These are phyloP conservation scores for Drosophila sechellia DNA, from an alignment of 1,140 invertebrate genomes.

Conservation along the genomic window DNA sequence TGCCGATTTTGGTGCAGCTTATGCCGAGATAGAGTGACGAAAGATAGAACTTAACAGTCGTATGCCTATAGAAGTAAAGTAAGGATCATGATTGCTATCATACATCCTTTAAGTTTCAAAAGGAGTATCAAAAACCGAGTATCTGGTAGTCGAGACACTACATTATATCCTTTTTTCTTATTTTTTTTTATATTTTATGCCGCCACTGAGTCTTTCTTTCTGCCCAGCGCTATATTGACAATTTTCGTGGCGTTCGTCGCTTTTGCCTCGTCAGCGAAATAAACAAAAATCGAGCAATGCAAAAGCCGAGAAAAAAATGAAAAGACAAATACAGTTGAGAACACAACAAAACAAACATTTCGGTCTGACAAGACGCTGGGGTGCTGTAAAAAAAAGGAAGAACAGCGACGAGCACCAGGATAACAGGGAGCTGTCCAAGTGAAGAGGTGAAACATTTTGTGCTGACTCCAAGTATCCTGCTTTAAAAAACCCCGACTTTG, in stretches of 20 bases:
- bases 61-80: too few relatives aligned
- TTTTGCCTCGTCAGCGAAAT: conserved; percentile 83
- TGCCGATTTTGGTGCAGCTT: not conserved
- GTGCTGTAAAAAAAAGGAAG: conserved; percentile 68
- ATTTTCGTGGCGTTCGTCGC: conserved; percentile 67
- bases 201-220: conserved; percentile 22
- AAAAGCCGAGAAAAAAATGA: conserved; percentile 25
- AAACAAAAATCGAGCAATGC: conserved; percentile 79
- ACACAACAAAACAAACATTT: conserved; percentile 80
- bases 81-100: too few relatives aligned
- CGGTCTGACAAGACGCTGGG: conserved; percentile 76
- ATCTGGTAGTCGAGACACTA: not conserved
- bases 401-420: conserved; percentile 42
- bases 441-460: conserved; percentile 79
- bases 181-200: conserved; percentile 49
- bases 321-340: conserved; percentile 79
- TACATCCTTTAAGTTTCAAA: not conserved
- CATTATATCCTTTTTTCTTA: too few relatives aligned
- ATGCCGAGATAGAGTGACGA: too few relatives aligned
- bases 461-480: conserved; percentile 75
- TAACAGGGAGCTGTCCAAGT: conserved; percentile 43
- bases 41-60: too few relatives aligned
- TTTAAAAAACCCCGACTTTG: conserved; percentile 65
- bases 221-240: conserved; percentile 64
- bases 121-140: not conserved